Evolutionary conservation across 2,888 invertebrate genomes (phyloP).

Genomic region (Myopa tessellatipennis): DNA sequence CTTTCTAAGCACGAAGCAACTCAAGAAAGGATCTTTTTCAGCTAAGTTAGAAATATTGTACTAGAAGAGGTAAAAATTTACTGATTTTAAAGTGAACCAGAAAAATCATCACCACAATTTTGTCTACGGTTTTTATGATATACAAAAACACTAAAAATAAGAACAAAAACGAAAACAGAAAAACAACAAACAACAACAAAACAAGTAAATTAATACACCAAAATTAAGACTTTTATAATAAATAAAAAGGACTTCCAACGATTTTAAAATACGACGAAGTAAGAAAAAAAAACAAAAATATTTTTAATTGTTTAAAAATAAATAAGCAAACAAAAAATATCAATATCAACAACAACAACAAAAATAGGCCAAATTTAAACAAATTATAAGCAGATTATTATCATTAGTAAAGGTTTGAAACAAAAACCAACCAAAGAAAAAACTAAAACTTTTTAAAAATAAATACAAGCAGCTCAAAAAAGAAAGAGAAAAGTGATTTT

Average conservation of each 20-base stretch:
- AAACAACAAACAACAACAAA: constrained; percentile 43
- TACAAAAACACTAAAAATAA: constrained; percentile 22
- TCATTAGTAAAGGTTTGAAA: constrained; percentile 16
- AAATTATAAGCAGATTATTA: constrained; percentile 41
- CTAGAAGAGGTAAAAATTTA: constrained; percentile 5
- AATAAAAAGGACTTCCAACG: constrained; percentile 63
- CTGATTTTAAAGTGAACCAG: constrained; percentile 17
- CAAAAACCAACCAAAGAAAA: too few species aligned
- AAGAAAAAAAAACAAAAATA: constrained; percentile 9
- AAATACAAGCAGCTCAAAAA: constrained; percentile 39
- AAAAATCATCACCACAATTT: constrained; percentile 25
- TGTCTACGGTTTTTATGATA: constrained; percentile 39
- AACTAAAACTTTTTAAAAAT: neutral
- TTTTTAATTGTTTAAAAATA: constrained; percentile 31
- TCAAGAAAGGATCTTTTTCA: constrained; percentile 23
- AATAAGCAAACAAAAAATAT: constrained; percentile 2
- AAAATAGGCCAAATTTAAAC: constrained; percentile 47
- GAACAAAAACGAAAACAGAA: constrained; percentile 40
- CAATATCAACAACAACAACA: constrained; percentile 19
- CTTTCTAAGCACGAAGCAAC: constrained; percentile 1
- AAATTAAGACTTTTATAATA: constrained; percentile 43
- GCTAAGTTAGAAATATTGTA: constrained; percentile 26
- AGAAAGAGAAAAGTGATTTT: neutral
- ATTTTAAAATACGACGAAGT: constrained; percentile 64
- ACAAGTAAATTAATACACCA: constrained; percentile 31